Percentiles rank a stretch among this genome's conserved stretches.
phyloP scores from a whole-genome alignment of 2,797 vertebrate genomes.

The Lates japonicus region DNA sequence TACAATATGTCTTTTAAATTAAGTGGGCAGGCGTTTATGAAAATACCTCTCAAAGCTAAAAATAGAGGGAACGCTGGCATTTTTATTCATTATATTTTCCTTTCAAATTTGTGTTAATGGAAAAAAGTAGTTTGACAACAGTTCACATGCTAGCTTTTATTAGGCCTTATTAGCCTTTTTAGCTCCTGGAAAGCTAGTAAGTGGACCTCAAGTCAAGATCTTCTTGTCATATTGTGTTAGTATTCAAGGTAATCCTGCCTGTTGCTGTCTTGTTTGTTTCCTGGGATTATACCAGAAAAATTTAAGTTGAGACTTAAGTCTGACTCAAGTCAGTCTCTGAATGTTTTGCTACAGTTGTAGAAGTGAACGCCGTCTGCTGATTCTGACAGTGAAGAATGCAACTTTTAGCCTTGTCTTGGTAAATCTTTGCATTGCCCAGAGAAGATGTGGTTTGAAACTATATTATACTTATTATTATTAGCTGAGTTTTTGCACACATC shows the following conservation, averaged over 20 bases:
- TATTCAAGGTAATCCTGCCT: neutral
- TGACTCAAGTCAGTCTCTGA: neutral
- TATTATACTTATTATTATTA: neutral
- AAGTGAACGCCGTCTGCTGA: neutral
- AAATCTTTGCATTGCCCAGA: neutral
- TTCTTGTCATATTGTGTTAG: neutral
- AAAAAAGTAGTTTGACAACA: neutral
- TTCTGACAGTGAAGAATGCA: neutral
- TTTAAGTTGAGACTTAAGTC: neutral
- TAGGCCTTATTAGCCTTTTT: neutral
- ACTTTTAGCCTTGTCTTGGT: neutral
- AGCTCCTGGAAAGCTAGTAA: neutral
- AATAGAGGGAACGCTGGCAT: slow-evolving; percentile 14
- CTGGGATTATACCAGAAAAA: neutral
- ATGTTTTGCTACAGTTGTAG: neutral
- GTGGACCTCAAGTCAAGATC: neutral
- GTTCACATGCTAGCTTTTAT: neutral
- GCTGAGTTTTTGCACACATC: neutral
- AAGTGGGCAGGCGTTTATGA: neutral
- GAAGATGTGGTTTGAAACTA: neutral
- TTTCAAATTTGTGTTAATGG: slow-evolving; percentile 7
- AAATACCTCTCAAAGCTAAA: slow-evolving; percentile 33
- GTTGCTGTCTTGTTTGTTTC: neutral
- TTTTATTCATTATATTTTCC: slow-evolving; percentile 35
- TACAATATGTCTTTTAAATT: neutral